phyloP scores from a whole-genome alignment of 2,888 invertebrate species.

The Falcaria lacertinaria region DNA sequence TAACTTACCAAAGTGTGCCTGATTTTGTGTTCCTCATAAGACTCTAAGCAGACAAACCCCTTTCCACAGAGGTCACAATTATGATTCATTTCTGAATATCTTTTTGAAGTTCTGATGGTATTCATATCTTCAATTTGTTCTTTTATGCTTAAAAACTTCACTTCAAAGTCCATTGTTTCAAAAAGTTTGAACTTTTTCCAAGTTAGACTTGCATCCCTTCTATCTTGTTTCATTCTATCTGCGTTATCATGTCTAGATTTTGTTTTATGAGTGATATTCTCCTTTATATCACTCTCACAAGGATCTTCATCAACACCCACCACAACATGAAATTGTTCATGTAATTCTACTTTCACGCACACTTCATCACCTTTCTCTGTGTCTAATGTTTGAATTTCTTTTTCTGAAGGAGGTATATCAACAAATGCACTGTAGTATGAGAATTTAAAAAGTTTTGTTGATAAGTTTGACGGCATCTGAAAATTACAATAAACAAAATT shows the following conservation, averaged over 20 bases:
- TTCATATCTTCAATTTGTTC: conserved; percentile 22
- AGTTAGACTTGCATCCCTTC: conserved; percentile 2
- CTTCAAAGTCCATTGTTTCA: conserved; percentile 16
- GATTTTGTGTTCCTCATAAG: conserved; percentile 1
- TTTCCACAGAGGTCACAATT: conserved; percentile 18
- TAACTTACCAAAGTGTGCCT: conserved; percentile 1
- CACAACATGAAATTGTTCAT: too few species aligned
- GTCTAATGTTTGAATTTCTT: too few species aligned
- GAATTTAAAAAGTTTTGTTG: background rate
- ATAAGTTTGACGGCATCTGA: background rate
- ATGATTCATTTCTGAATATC: conserved; percentile 12
- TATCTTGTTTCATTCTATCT: background rate
- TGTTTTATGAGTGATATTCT: too few species aligned
- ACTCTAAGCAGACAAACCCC: conserved; percentile 5
- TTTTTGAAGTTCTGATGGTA: conserved; percentile 10
- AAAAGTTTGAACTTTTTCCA: conserved; percentile 4
- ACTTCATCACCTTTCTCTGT: too few species aligned
- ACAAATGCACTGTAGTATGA: background rate
- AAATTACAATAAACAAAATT: background rate
- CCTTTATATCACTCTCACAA: too few species aligned
- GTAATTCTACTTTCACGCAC: too few species aligned
- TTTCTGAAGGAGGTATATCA: background rate
- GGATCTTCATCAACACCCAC: too few species aligned
- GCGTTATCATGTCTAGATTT: too few species aligned
- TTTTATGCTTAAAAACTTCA: conserved; percentile 19